These are phyloP conservation scores for Pheucticus melanocephalus DNA, from an alignment of 2,113 vertebrate species.

Conservation along the genomic window DNA sequence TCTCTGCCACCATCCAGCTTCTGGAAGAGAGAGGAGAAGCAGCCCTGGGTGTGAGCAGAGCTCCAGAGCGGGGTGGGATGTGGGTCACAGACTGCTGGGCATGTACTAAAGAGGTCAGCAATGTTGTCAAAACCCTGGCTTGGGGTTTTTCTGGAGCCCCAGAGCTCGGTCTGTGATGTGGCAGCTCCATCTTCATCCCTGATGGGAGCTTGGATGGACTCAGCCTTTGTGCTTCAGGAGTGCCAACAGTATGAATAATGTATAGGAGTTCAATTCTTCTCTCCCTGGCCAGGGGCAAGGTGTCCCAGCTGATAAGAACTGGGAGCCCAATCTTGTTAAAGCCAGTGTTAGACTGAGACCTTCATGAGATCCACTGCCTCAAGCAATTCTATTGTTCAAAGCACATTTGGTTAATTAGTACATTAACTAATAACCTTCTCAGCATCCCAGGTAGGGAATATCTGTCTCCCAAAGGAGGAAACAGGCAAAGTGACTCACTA, in stretches of 20 bases:
- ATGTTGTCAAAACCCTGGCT: accelerated
- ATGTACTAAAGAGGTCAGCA: accelerated
- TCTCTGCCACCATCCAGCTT: not conserved
- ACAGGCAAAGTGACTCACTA: not conserved
- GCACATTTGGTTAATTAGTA: not conserved
- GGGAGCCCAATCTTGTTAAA: not conserved
- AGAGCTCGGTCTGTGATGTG: not conserved
- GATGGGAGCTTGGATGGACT: not conserved
- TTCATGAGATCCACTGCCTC: not conserved
- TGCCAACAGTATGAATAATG: not conserved
- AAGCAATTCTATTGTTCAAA: not conserved
- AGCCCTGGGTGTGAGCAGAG: not conserved
- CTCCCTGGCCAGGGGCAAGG: not conserved
- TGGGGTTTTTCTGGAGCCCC: not conserved
- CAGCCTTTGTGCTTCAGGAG: not conserved
- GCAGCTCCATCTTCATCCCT: not conserved
- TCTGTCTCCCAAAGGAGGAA: conserved; percentile 6
- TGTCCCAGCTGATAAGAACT: not conserved
- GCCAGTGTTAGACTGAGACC: not conserved
- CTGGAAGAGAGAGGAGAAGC: not conserved
- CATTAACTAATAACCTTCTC: conserved; percentile 51
- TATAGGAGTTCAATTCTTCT: not conserved
- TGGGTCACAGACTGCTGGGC: not conserved
- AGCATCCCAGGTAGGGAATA: conserved; percentile 25
- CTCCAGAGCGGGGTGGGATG: not conserved